Base-by-base conservation (phyloP, 2,888 invertebrate species). In the Athetis lepigone region DNA sequence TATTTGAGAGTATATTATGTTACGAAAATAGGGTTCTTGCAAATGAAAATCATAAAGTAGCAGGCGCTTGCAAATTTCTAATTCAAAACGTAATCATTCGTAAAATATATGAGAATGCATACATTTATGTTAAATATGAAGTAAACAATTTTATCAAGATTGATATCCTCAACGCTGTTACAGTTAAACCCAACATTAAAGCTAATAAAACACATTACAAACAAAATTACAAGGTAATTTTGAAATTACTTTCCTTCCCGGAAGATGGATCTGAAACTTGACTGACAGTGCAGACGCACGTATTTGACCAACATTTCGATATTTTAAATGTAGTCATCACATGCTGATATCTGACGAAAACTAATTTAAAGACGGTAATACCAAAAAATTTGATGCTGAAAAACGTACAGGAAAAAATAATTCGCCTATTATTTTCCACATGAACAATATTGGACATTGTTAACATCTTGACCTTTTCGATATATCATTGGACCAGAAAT, bases 371-470 rank as follows among this genome's bases (percentile, higher is more conserved):
- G n/a, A 0, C 21, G 7, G 16, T 40, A 9, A 49, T 52, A 45
- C 18, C 29, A 25, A 19, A 37, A 57, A 54, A 59, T 9, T 54
- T 45, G 18, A 9, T 25, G 33, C 37, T 55, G 55, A 69, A 27
- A 75, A 55, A 75, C 42, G 39, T 39, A 59, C 23, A 43, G 19
- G 40, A 43, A 50, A 61, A 59, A 50, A 43, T 45, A 40, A 67
- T 52, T 43, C n/a, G 45, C 46, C 61, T 54, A 68, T 73, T 74
- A 77, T 67, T 77, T 67, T 68, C 57, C 51, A 57, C 45, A 70
- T 45, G 64, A 64, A 58, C 75, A 66, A 61, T 75, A 69, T 79
- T 45, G 69, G 62, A 49, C 78, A 64, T 80, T 71, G 75, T 79
- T 79, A 80, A 43, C 57, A 55, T 56, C 49, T 70, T 71, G 79